Base-by-base conservation (phyloP, 1,140 invertebrate species). In the Mycetomoellerius zeteki region DNA sequence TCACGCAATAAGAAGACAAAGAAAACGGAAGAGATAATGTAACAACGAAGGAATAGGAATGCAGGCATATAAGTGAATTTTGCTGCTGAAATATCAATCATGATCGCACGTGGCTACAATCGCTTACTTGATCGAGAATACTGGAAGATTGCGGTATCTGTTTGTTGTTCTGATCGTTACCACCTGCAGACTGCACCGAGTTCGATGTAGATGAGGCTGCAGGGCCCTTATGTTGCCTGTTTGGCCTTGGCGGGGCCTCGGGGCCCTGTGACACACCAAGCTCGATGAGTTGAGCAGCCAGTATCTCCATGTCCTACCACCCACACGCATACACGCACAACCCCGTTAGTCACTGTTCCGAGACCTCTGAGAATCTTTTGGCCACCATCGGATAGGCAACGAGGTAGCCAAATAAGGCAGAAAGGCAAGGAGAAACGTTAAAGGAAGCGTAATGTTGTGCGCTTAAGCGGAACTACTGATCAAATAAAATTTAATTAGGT, bases 211-310 rank as follows among this genome's bases (percentile, higher is more conserved):
- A 92, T 24, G 94, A 90, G 3, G 91, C 91, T 72, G 92, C 90
- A 86, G 92, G 89, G 80, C 91, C 93, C 87, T 95, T 95, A 77
- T 94, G 94, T 76, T 95, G 94, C 67, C 94, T 92, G 91, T 96
- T 96, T 76, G 96, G 96, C 86, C 96, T 95, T 60, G 96, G 95
- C 84, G 96, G 96, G 96, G 96, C 93, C 95, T 95, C 92, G 94
- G 96, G 82, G 96, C 96, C 86, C 96, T 96, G 93, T 81, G 96
- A 96, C 85, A 98, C 97, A 92, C 98, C 98, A 93, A 99, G 96
- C 95, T 99, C 98, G 96, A 98, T 99, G 92, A 99, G 96, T 95
- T 99, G 98, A 93, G 98, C 98, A 88, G 98, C 98, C 93, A 99
- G 96, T 94, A 98, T 97, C 95, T 99, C 98, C 96, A 99, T 97